Evolutionary conservation across 2,888 invertebrate genomes (phyloP).

Genomic region (Drosophila parthenogenetica): DNA sequence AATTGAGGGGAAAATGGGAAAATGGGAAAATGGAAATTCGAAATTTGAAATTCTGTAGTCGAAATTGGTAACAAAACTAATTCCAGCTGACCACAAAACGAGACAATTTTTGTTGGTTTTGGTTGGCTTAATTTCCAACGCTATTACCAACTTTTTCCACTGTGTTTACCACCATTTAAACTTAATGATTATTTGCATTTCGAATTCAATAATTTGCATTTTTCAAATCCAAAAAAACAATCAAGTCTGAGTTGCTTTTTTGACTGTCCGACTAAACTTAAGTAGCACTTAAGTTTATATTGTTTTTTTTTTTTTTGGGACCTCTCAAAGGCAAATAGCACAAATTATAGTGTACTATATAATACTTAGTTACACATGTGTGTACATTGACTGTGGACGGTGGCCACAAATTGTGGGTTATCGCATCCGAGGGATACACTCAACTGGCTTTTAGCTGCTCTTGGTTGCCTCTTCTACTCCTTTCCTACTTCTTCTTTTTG

Average conservation of each 20-base stretch:
- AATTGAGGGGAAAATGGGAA: slow-evolving; percentile 63
- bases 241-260: slow-evolving; percentile 12
- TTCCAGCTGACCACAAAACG: slow-evolving; percentile 50
- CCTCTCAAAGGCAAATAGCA: slow-evolving; percentile 51
- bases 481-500: neutral
- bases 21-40: neutral
- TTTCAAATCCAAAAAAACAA: slow-evolving; percentile 51
- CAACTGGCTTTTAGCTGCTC: slow-evolving; percentile 61
- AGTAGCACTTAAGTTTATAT: slow-evolving; percentile 1
- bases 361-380: slow-evolving; percentile 43
- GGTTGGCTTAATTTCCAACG: slow-evolving; percentile 51
- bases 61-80: slow-evolving; percentile 38
- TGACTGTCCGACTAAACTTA: slow-evolving; percentile 27
- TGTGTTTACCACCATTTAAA: slow-evolving; percentile 61
- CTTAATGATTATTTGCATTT: slow-evolving; percentile 75
- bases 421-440: slow-evolving; percentile 77
- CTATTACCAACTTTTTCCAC: slow-evolving; percentile 3
- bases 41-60: neutral
- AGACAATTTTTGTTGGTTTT: slow-evolving; percentile 46
- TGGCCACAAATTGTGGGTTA: slow-evolving; percentile 78
- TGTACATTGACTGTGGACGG: slow-evolving; percentile 43
- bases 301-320: slow-evolving; percentile 36
- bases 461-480: neutral
- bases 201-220: slow-evolving; percentile 75
- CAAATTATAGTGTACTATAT: slow-evolving; percentile 68